Evolutionary conservation across 2,797 vertebrate genomes (phyloP).

Genomic region (Crocodylus rhombifer): DNA sequence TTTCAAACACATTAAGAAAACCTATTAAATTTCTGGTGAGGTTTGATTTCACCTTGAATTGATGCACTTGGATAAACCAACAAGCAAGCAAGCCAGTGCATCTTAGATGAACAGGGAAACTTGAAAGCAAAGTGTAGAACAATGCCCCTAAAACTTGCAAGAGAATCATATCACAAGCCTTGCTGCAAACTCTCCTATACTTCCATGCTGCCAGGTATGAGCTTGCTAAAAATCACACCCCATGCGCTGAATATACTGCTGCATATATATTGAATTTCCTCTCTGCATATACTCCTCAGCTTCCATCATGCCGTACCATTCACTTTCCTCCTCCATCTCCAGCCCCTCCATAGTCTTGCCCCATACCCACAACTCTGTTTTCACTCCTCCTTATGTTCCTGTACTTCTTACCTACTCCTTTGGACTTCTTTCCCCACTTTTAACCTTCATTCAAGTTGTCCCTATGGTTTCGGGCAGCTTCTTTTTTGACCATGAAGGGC

Average conservation of each 20-base stretch:
- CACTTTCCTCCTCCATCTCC: neutral
- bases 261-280: neutral
- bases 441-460: neutral
- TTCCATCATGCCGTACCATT: neutral
- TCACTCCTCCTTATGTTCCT: neutral
- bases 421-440: neutral
- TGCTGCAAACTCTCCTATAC: neutral
- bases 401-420: neutral
- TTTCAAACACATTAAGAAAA: too few species aligned
- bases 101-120: too few species aligned
- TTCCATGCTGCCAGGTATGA: neutral
- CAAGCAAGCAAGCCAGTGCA: too few species aligned
- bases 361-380: neutral
- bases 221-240: neutral
- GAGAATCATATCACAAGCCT: neutral
- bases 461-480: neutral
- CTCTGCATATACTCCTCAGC: neutral
- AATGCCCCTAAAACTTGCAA: neutral
- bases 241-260: rapidly evolving
- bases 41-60: too few species aligned
- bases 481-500: neutral
- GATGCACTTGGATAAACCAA: too few species aligned
- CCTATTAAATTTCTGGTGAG: too few species aligned
- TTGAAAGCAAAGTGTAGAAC: neutral
- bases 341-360: neutral